phyloP scores from a whole-genome alignment of 2,888 invertebrate genomes.

The Pimpla rufipes region DNA sequence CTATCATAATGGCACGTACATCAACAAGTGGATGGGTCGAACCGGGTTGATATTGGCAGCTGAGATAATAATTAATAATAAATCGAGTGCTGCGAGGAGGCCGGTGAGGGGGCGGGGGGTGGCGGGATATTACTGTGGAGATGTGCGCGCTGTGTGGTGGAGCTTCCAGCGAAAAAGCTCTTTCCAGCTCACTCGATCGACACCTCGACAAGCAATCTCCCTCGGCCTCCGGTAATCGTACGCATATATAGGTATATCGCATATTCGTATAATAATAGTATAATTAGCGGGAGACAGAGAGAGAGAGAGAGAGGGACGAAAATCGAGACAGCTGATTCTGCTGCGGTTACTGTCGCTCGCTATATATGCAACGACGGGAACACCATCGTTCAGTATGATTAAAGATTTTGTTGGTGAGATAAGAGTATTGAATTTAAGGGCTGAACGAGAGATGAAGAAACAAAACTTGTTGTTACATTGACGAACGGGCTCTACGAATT shows the following conservation, averaged over 20 bases:
- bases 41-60: conserved; percentile 62
- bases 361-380: conserved; percentile 20
- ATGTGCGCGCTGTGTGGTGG: background rate
- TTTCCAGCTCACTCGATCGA: conserved; percentile 26
- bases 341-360: background rate
- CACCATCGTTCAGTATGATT: conserved; percentile 1
- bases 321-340: background rate
- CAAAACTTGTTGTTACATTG: too few species aligned
- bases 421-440: too few species aligned
- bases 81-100: too few species aligned
- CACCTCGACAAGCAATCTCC: conserved; percentile 28
- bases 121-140: conserved; percentile 28
- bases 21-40: conserved; percentile 69
- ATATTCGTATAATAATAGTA: conserved; percentile 31
- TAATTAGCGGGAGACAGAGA: conserved; percentile 30
- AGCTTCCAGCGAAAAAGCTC: conserved; percentile 19
- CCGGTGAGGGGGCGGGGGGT: background rate
- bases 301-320: background rate
- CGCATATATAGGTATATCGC: background rate
- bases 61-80: conserved; percentile 66
- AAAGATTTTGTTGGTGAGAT: too few species aligned
- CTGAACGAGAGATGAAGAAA: too few species aligned
- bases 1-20: conserved; percentile 66
- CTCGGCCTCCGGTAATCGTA: background rate
- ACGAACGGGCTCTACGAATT: too few species aligned